A percentile compares a stretch with the other conserved stretches of the same genome.
These are phyloP conservation scores for Dendronephthya gigantea DNA, from an alignment of 64 coral and sea anemone species.

Conservation along the genomic window DNA sequence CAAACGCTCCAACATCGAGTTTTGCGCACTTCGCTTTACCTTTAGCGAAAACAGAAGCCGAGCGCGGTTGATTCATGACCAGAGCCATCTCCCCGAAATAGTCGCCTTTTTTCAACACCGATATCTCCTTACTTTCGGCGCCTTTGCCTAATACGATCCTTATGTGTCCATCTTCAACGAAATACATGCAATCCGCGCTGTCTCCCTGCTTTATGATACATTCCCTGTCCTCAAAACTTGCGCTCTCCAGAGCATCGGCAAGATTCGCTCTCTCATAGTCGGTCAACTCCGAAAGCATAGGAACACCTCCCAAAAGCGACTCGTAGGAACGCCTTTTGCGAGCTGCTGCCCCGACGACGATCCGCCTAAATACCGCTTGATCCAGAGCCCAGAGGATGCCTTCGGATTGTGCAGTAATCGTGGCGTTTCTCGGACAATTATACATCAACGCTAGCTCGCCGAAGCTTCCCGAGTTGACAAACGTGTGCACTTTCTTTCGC, in stretches of 20 bases:
- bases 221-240: conserved; percentile 56
- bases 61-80: conserved; percentile 84
- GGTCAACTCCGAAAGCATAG: conserved; percentile 59
- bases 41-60: conserved; percentile 62
- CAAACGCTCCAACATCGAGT: conserved; percentile 67
- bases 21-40: conserved; percentile 69
- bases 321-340: conserved; percentile 73
- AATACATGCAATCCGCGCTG: conserved; percentile 95
- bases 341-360: conserved; percentile 70
- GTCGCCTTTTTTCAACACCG: conserved; percentile 57
- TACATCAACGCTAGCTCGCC: conserved; percentile 93
- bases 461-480: conserved; percentile 74
- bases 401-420: conserved; percentile 72
- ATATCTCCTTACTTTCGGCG: conserved; percentile 57
- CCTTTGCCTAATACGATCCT: conserved; percentile 58
- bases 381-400: conserved; percentile 87
- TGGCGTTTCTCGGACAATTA: conserved; percentile 96
- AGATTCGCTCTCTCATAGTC: conserved; percentile 86
- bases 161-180: conserved; percentile 76
- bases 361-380: conserved; percentile 61
- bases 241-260: conserved; percentile 74
- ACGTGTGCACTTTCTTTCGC: conserved; percentile 75
- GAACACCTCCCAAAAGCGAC: conserved; percentile 58
- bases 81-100: conserved; percentile 90
- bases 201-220: conserved; percentile 83